Evolutionary conservation across 92 coral and sea anemone species (phyloP).

Genomic region (Zoanthus sociatus): DNA sequence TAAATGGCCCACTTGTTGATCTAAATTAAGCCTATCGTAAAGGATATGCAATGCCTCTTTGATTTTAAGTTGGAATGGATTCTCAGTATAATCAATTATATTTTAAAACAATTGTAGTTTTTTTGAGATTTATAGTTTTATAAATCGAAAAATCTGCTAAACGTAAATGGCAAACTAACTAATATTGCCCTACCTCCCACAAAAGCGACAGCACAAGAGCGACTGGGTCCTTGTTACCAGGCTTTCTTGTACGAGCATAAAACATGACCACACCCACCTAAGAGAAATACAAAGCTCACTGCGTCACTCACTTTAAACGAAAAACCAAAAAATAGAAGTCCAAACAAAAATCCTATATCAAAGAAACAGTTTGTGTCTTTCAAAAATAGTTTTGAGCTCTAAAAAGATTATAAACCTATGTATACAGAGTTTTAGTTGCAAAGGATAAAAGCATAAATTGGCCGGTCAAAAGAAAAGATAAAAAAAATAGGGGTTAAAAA

Average conservation of each 20-base stretch:
- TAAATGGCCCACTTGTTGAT: too few species aligned
- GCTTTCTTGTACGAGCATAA: constrained; percentile 93
- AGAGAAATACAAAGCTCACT: background rate
- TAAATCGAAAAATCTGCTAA: too few species aligned
- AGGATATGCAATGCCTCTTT: too few species aligned
- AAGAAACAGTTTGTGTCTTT: background rate
- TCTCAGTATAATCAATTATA: too few species aligned
- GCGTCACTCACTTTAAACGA: background rate
- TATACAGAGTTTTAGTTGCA: background rate
- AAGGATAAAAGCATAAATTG: background rate
- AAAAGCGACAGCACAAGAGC: constrained; percentile 85
- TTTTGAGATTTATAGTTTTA: too few species aligned
- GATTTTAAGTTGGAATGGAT: too few species aligned
- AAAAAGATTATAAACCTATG: too few species aligned
- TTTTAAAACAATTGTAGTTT: too few species aligned
- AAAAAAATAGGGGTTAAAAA: background rate
- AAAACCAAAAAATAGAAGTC: background rate
- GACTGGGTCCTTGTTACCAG: constrained; percentile 94
- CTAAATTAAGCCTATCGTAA: too few species aligned
- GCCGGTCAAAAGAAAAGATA: background rate
- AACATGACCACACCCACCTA: constrained; percentile 97
- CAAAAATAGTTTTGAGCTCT: background rate
- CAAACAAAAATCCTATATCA: background rate
- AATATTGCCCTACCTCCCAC: constrained; percentile 84
- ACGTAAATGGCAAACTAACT: background rate